phyloP scores from a whole-genome alignment of 1,140 invertebrate species.

The Chironomus tepperi region DNA sequence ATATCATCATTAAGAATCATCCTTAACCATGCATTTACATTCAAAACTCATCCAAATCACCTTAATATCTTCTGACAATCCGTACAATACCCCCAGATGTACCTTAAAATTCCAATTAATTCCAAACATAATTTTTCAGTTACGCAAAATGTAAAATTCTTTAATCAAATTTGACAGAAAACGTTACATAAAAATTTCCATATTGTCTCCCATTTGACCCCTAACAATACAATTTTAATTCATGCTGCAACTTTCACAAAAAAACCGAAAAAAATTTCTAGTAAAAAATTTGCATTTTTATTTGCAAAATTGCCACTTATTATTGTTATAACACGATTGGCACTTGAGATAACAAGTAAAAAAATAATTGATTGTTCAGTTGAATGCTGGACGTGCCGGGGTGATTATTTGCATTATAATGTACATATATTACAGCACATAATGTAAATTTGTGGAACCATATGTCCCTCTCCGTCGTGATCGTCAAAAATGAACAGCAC shows the following conservation, averaged over 20 bases:
- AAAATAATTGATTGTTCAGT: slow-evolving; percentile 13
- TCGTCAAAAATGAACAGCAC: not conserved
- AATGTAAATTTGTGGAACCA: not conserved
- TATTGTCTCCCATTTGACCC: too few relatives aligned
- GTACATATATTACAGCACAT: not conserved
- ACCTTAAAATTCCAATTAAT: too few relatives aligned
- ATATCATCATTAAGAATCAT: too few relatives aligned
- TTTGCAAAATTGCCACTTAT: not conserved
- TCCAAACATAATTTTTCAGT: too few relatives aligned
- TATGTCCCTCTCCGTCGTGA: not conserved
- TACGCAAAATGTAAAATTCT: too few relatives aligned
- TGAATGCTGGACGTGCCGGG: not conserved
- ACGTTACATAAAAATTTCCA: too few relatives aligned
- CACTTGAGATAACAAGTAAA: not conserved
- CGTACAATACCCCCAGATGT: too few relatives aligned
- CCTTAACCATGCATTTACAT: too few relatives aligned
- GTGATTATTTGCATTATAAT: slow-evolving; percentile 8
- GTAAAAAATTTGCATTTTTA: not conserved
- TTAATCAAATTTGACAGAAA: too few relatives aligned
- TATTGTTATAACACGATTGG: slow-evolving; percentile 7
- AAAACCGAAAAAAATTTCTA: not conserved
- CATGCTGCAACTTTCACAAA: not conserved
- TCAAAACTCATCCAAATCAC: too few relatives aligned
- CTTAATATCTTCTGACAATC: too few relatives aligned
- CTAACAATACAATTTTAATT: not conserved